These are phyloP conservation scores for Aythya baeri DNA, from an alignment of 2,113 vertebrate species.

Conservation along the genomic window DNA sequence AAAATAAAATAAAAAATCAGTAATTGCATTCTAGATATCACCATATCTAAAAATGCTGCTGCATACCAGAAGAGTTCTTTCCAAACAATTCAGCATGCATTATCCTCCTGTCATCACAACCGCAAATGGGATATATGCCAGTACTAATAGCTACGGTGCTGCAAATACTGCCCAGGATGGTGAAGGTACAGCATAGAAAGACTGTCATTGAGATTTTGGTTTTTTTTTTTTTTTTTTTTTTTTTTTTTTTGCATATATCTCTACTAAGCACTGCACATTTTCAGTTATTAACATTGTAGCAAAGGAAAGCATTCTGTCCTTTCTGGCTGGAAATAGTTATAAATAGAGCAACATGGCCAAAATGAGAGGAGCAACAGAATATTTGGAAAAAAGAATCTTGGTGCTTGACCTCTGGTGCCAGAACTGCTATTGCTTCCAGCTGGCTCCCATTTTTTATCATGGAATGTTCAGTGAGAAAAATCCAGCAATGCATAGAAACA, in stretches of 20 bases:
- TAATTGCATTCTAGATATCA: background rate
- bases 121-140: background rate
- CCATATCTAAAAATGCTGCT: background rate
- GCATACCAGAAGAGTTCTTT: fast-evolving
- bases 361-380: background rate
- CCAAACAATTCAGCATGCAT: background rate
- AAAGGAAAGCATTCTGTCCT: background rate
- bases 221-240: too few species aligned
- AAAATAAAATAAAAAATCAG: background rate
- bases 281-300: background rate
- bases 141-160: background rate
- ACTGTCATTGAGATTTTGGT: background rate
- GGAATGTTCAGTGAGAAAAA: background rate
- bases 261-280: background rate
- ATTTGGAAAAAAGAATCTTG: background rate
- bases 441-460: background rate
- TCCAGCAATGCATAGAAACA: background rate
- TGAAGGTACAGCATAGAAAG: background rate
- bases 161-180: background rate
- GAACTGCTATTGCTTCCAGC: background rate
- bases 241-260: background rate
- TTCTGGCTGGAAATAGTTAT: background rate
- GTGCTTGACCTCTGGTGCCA: background rate
- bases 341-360: background rate
- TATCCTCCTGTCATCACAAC: background rate